phyloP scores from a whole-genome alignment of 2,888 invertebrate species.

The Tachina fera region DNA sequence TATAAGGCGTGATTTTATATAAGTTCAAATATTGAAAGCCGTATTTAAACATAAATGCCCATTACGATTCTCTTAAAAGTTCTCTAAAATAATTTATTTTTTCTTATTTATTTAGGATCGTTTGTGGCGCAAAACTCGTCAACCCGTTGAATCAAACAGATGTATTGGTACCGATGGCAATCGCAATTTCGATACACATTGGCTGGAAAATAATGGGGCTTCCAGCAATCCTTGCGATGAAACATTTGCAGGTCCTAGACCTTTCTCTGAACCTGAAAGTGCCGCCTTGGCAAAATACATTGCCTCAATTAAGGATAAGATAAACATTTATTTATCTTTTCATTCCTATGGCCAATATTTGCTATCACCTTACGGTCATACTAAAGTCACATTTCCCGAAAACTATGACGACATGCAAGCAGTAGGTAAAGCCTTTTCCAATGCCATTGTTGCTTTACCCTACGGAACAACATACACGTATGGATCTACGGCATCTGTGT shows the following conservation, averaged over 20 bases:
- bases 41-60: too few species aligned
- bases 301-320: slow-evolving; percentile 81
- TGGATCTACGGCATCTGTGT: slow-evolving; percentile 85
- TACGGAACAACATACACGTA: slow-evolving; percentile 84
- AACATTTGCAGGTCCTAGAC: slow-evolving; percentile 84
- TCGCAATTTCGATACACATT: slow-evolving; percentile 81
- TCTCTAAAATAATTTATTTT: not conserved
- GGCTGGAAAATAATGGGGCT: slow-evolving; percentile 83
- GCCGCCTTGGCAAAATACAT: slow-evolving; percentile 83
- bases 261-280: slow-evolving; percentile 85
- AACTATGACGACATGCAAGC: slow-evolving; percentile 83
- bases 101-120: slow-evolving; percentile 83
- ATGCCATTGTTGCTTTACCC: slow-evolving; percentile 83
- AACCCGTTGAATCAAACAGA: slow-evolving; percentile 78
- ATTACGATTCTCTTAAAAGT: not conserved
- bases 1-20: too few species aligned
- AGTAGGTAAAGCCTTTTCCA: slow-evolving; percentile 84
- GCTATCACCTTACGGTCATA: slow-evolving; percentile 85
- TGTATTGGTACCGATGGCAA: slow-evolving; percentile 82
- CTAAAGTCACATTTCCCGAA: slow-evolving; percentile 78
- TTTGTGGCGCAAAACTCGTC: slow-evolving; percentile 87
- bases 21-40: too few species aligned
- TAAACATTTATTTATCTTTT: slow-evolving; percentile 85
- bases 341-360: slow-evolving; percentile 87
- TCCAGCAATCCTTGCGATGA: slow-evolving; percentile 82